Percentiles rank a stretch among this genome's conserved stretches.
These are phyloP conservation scores for Capitulum mitella DNA, from an alignment of 2,888 invertebrate species.

Conservation along the genomic window DNA sequence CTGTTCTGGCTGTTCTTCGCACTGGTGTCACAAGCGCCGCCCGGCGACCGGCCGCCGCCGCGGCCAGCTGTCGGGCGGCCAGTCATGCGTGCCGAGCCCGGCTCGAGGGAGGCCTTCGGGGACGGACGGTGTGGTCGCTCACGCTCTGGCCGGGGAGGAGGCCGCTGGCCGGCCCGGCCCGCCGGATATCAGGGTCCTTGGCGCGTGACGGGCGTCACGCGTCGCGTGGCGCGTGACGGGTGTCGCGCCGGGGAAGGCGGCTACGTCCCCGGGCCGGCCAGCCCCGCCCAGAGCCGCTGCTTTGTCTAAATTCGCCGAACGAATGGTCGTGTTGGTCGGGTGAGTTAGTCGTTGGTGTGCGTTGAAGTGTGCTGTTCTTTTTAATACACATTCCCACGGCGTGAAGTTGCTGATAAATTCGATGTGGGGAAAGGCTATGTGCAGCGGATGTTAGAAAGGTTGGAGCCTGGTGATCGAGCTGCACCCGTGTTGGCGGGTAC, in stretches of 20 bases:
- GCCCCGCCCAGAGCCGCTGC: background rate
- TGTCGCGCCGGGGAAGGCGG: background rate
- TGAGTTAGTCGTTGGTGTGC: background rate
- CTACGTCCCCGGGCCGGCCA: background rate
- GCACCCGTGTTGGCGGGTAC: no score
- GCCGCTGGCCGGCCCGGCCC: no score
- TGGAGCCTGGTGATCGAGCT: no score
- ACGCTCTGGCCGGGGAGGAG: no score
- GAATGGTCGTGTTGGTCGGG: background rate
- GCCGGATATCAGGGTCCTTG: no score
- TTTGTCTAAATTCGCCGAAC: background rate
- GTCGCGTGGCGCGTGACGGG: background rate
- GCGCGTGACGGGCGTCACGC: background rate
- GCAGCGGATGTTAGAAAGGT: no score
- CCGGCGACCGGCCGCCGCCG: background rate
- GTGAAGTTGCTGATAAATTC: no score
- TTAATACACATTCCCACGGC: slow-evolving; percentile 21
- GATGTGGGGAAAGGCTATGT: no score
- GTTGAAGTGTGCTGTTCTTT: background rate
- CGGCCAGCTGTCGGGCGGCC: background rate
- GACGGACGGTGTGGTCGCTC: background rate
- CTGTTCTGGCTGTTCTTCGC: background rate
- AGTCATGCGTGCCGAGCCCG: background rate
- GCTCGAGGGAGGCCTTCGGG: background rate
- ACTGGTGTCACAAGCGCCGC: background rate